Percentiles rank a stretch among this genome's conserved stretches.
These are phyloP conservation scores for Micromussa lordhowensis DNA, from an alignment of 92 coral and sea anemone species.

Conservation along the genomic window DNA sequence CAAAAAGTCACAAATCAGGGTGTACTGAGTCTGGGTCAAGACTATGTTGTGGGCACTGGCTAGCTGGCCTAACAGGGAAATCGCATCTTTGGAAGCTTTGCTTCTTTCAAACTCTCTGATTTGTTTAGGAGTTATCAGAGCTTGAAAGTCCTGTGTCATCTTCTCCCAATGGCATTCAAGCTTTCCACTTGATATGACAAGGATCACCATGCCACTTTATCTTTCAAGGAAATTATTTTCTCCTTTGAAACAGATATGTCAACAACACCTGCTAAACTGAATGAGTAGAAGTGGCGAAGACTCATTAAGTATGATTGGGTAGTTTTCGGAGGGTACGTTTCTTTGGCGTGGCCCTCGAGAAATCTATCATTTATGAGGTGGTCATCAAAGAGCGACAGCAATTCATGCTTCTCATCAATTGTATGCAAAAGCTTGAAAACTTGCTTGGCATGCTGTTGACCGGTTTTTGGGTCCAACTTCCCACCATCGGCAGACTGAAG, in stretches of 20 bases:
- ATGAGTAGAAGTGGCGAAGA: conserved; percentile 54
- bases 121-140: conserved; percentile 41
- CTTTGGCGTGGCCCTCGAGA: conserved; percentile 36
- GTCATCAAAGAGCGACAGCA: conserved; percentile 37
- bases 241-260: background rate
- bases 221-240: background rate
- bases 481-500: conserved; percentile 66
- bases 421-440: conserved; percentile 26
- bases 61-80: conserved; percentile 45
- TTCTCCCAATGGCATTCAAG: conserved; percentile 40
- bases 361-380: conserved; percentile 43
- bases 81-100: conserved; percentile 45
- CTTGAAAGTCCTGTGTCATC: conserved; percentile 53
- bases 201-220: conserved; percentile 13
- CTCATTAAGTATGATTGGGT: conserved; percentile 59
- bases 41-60: conserved; percentile 42
- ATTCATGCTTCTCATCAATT: conserved; percentile 39
- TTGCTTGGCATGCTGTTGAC: conserved; percentile 45
- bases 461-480: conserved; percentile 52
- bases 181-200: background rate
- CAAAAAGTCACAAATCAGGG: conserved; percentile 67
- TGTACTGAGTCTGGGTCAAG: conserved; percentile 50
- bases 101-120: conserved; percentile 52
- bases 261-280: background rate
- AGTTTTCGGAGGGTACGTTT: conserved; percentile 40